A percentile compares a stretch with the other conserved stretches of the same genome.
Evolutionary conservation across 2,888 invertebrate genomes (phyloP).

Genomic region (Tenthredo distinguenda): DNA sequence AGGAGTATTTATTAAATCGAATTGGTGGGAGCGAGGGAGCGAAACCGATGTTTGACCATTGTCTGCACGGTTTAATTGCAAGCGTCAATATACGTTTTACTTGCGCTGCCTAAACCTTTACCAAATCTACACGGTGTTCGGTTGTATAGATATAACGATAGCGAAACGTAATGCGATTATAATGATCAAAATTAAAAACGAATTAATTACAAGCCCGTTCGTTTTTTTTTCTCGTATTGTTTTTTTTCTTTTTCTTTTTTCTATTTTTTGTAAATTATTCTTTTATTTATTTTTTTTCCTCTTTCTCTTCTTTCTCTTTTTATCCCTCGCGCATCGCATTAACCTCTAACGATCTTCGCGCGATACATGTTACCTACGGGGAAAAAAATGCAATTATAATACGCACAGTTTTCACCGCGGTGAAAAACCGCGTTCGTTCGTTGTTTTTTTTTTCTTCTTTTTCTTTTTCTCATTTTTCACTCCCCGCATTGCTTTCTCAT

Average conservation of each 20-base stretch:
- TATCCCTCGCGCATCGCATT: not conserved
- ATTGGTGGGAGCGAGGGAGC: conserved; percentile 61
- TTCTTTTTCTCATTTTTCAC: not conserved
- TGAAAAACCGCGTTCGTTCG: not conserved
- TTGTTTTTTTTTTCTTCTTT: not conserved
- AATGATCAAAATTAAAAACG: not conserved
- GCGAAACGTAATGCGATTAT: not conserved
- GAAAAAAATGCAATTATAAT: not conserved
- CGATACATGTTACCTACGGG: not conserved
- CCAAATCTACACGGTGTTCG: not conserved
- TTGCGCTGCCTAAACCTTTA: conserved; percentile 60
- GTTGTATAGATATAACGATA: not conserved
- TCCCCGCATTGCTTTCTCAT: not conserved
- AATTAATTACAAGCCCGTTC: not conserved
- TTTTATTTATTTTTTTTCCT: not conserved
- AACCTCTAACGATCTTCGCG: not conserved
- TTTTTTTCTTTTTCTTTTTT: not conserved
- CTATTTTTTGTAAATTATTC: not conserved
- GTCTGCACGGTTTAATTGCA: conserved; percentile 75
- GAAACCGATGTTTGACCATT: conserved; percentile 75
- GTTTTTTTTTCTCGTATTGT: not conserved
- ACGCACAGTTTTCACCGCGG: not conserved
- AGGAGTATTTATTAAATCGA: conserved; percentile 75
- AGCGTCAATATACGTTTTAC: conserved; percentile 75
- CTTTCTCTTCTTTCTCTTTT: not conserved